Evolutionary conservation across 1,140 invertebrate genomes (phyloP).

Genomic region (Diorhabda elongata): DNA sequence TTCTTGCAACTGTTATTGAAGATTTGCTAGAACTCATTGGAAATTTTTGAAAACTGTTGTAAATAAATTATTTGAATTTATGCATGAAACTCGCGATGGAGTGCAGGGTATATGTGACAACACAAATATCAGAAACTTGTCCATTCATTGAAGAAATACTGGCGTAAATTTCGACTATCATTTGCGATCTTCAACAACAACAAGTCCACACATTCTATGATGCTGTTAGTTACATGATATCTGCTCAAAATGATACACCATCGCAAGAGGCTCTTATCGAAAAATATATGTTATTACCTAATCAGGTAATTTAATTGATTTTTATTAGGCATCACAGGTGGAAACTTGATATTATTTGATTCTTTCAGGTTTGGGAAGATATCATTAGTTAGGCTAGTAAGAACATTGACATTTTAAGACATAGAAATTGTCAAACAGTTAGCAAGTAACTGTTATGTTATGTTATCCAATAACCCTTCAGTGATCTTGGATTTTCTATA

Average conservation of each 20-base stretch:
- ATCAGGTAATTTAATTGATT: constrained; percentile 62
- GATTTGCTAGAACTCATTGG: constrained; percentile 99
- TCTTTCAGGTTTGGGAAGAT: constrained; percentile 89
- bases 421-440: constrained; percentile 95
- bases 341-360: too few species aligned
- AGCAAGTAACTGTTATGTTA: constrained; percentile 62
- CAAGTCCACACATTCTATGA: constrained; percentile 99
- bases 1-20: constrained; percentile 98
- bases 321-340: neutral
- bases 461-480: too few species aligned
- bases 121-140: constrained; percentile 92
- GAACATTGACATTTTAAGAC: constrained; percentile 96
- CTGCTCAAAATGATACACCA: constrained; percentile 84
- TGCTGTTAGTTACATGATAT: constrained; percentile 99
- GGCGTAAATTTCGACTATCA: constrained; percentile 92
- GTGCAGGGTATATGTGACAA: constrained; percentile 93
- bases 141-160: constrained; percentile 99
- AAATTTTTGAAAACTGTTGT: constrained; percentile 99
- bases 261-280: constrained; percentile 93
- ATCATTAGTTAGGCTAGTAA: constrained; percentile 95
- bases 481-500: too few species aligned
- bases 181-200: constrained; percentile 92
- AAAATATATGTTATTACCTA: constrained; percentile 96
- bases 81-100: constrained; percentile 99
- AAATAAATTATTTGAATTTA: constrained; percentile 99